phyloP scores from a whole-genome alignment of 2,888 invertebrate species.

The Lathronympha strigana region DNA sequence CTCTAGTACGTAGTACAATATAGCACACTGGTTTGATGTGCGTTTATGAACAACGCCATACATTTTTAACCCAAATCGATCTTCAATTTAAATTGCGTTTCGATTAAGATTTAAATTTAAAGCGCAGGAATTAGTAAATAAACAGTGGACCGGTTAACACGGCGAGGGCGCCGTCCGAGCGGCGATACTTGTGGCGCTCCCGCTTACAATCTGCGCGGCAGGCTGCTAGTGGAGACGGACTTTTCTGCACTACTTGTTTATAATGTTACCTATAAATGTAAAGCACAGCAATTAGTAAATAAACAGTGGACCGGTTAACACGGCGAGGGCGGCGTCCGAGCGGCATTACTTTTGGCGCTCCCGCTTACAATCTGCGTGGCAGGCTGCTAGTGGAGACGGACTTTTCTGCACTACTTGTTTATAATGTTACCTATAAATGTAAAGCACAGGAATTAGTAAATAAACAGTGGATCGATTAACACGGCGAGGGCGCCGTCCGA shows the following conservation, averaged over 20 bases:
- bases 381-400: background rate
- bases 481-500: constrained; percentile 12
- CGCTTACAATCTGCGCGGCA: constrained; percentile 9
- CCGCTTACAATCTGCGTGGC: constrained; percentile 12
- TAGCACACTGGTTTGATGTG: no score
- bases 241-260: background rate
- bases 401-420: no score
- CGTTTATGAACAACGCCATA: no score
- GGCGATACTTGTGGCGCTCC: constrained; percentile 30
- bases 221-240: constrained; percentile 5
- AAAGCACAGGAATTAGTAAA: constrained; percentile 21
- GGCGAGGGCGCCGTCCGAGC: constrained; percentile 14
- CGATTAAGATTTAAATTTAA: background rate
- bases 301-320: constrained; percentile 27
- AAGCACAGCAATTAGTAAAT: constrained; percentile 22
- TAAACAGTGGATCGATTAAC: constrained; percentile 27
- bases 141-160: constrained; percentile 28
- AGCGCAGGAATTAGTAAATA: constrained; percentile 23
- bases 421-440: no score
- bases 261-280: background rate
- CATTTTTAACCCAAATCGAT: background rate
- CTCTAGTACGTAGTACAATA: no score
- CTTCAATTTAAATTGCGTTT: background rate
- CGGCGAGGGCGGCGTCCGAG: constrained; percentile 4
- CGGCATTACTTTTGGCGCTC: constrained; percentile 29